A percentile compares a stretch with the other conserved stretches of the same genome.
Evolutionary conservation across 2,888 invertebrate species (phyloP).

Genomic region (Melanostoma mellinum): DNA sequence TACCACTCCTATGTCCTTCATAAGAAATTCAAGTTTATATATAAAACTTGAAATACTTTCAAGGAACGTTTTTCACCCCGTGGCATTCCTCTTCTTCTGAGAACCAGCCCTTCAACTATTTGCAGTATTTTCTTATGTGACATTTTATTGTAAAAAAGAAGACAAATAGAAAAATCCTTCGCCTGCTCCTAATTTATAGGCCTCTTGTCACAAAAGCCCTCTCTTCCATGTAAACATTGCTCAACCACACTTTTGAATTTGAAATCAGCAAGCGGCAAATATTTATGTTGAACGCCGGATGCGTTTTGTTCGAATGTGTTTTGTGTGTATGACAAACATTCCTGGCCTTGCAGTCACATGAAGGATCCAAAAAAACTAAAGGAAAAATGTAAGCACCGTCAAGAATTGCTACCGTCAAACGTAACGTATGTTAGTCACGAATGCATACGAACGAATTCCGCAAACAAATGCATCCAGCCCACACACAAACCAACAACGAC

Average conservation of each 20-base stretch:
- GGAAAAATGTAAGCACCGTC: constrained; percentile 11
- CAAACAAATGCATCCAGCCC: constrained; percentile 47
- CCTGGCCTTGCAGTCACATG: neutral
- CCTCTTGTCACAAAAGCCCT: constrained; percentile 41
- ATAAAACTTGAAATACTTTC: no score
- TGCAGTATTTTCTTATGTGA: constrained; percentile 42
- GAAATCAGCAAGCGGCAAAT: constrained; percentile 71
- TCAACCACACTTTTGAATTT: constrained; percentile 68
- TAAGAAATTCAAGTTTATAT: no score
- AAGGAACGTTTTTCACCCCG: no score
- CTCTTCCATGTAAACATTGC: constrained; percentile 64
- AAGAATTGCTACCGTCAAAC: constrained; percentile 47
- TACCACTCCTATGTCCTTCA: no score
- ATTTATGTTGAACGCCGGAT: constrained; percentile 72
- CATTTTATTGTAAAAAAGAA: constrained; percentile 14
- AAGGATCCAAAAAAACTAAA: neutral
- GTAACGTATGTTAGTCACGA: constrained; percentile 70
- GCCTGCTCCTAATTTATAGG: constrained; percentile 40
- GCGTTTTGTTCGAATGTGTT: constrained; percentile 62
- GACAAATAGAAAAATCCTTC: neutral
- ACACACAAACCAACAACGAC: constrained; percentile 26
- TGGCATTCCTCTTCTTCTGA: neutral
- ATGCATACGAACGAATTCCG: constrained; percentile 57
- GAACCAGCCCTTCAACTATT: constrained; percentile 27
- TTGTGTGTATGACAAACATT: constrained; percentile 39